Conservation (phyloP, 1,140 invertebrate species). For the Aphidius ervi region DNA sequence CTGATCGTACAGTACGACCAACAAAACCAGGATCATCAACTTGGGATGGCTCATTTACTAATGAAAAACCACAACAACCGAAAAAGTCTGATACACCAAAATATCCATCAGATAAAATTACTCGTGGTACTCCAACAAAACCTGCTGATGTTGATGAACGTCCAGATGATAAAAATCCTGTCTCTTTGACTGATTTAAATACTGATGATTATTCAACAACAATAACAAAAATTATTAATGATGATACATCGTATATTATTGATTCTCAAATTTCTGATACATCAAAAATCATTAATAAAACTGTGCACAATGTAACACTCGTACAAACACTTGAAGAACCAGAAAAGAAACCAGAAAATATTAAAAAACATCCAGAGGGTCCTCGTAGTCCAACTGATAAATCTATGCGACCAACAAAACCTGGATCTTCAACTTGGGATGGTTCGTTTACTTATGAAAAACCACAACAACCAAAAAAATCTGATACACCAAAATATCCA, state of each 20-base stretch:
- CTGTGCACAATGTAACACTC: slow-evolving; percentile 16
- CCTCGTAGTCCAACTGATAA: slow-evolving; percentile 22
- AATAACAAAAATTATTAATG: slow-evolving; percentile 12
- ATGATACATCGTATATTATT: slow-evolving; percentile 11
- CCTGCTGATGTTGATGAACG: slow-evolving; percentile 11
- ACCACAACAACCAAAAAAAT: slow-evolving; percentile 12
- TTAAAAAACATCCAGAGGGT: slow-evolving; percentile 16
- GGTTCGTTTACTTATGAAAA: slow-evolving; percentile 28
- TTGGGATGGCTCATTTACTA: slow-evolving; percentile 24
- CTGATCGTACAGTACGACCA: slow-evolving; percentile 12
- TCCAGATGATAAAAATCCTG: not conserved
- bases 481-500: not conserved
- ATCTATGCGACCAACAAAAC: slow-evolving; percentile 20
- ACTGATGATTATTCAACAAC: slow-evolving; percentile 7
- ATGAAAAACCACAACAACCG: slow-evolving; percentile 7
- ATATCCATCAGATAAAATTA: slow-evolving; percentile 12
- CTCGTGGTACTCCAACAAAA: not conserved
- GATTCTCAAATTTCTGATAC: slow-evolving; percentile 15
- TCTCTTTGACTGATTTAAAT: too few relatives aligned
- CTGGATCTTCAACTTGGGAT: slow-evolving; percentile 27
- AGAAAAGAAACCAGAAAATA: slow-evolving; percentile 12
- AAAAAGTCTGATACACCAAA: not conserved
- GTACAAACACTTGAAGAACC: slow-evolving; percentile 9
- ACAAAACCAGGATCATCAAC: slow-evolving; percentile 20
- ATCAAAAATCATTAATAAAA: slow-evolving; percentile 14